Evolutionary conservation across 2,888 invertebrate genomes (phyloP).

Genomic region (Tenthredo livida): DNA sequence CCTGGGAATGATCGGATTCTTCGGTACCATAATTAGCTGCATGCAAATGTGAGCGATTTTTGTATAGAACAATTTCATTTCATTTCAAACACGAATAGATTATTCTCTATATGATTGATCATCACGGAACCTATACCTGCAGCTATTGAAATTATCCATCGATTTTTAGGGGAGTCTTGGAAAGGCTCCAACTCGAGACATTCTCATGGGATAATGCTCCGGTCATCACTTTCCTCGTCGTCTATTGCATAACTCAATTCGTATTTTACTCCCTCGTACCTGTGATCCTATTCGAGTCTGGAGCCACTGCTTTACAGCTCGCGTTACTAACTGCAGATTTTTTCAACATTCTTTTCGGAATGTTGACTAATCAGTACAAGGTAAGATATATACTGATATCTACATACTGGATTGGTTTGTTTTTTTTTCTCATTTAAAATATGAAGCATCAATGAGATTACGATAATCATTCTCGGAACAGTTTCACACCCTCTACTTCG

Average conservation of each 20-base stretch:
- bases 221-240: constrained; percentile 81
- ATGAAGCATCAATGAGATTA: not conserved
- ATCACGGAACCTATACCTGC: not conserved
- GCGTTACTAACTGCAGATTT: constrained; percentile 91
- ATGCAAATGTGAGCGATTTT: constrained; percentile 85
- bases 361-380: constrained; percentile 90
- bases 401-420: too few relatives aligned
- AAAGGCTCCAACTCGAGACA: constrained; percentile 84
- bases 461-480: constrained; percentile 72
- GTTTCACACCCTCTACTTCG: constrained; percentile 91
- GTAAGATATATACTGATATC: too few relatives aligned
- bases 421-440: not conserved
- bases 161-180: constrained; percentile 80
- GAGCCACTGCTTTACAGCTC: constrained; percentile 91
- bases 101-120: not conserved
- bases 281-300: constrained; percentile 87
- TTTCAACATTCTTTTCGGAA: constrained; percentile 90
- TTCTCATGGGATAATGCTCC: constrained; percentile 84
- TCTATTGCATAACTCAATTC: constrained; percentile 87
- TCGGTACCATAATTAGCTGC: constrained; percentile 88
- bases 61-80: not conserved
- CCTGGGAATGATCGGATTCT: constrained; percentile 89
- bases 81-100: not conserved
- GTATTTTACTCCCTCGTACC: constrained; percentile 89
- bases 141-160: not conserved